These are phyloP conservation scores for Drepanosiphum platanoidis DNA, from an alignment of 2,888 invertebrate genomes.

Conservation along the genomic window DNA sequence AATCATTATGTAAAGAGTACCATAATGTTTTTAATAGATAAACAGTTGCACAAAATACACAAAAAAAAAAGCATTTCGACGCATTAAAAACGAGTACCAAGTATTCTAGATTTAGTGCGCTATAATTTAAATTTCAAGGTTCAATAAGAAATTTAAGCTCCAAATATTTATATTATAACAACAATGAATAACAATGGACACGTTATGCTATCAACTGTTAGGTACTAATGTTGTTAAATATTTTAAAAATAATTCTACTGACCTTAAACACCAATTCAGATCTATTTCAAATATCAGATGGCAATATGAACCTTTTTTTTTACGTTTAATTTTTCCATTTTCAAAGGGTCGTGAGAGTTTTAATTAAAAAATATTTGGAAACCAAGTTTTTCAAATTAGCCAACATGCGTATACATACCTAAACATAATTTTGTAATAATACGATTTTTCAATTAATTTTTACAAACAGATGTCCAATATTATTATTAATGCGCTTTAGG, in stretches of 20 bases:
- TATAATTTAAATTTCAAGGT: not conserved
- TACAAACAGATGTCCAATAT: too few species aligned
- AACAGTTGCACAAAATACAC: not conserved
- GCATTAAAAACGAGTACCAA: too few species aligned
- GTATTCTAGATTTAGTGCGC: too few species aligned
- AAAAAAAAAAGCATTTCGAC: slow-evolving; percentile 6
- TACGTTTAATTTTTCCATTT: too few species aligned
- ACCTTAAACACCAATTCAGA: slow-evolving; percentile 28
- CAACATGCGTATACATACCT: not conserved
- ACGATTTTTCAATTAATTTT: too few species aligned
- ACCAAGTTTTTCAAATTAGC: not conserved
- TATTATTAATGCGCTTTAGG: too few species aligned
- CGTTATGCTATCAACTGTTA: not conserved
- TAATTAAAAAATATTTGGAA: not conserved
- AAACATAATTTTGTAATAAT: not conserved
- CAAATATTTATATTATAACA: not conserved
- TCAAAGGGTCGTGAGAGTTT: too few species aligned
- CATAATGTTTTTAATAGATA: not conserved
- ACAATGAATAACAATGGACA: not conserved
- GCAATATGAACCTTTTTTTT: not conserved
- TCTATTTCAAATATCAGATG: slow-evolving; percentile 15
- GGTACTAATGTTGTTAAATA: not conserved
- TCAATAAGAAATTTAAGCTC: not conserved
- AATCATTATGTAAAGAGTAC: slow-evolving; percentile 4
- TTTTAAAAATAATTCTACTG: slow-evolving; percentile 21